These are phyloP conservation scores for Conistra vaccinii DNA, from an alignment of 2,888 invertebrate genomes.

Conservation along the genomic window DNA sequence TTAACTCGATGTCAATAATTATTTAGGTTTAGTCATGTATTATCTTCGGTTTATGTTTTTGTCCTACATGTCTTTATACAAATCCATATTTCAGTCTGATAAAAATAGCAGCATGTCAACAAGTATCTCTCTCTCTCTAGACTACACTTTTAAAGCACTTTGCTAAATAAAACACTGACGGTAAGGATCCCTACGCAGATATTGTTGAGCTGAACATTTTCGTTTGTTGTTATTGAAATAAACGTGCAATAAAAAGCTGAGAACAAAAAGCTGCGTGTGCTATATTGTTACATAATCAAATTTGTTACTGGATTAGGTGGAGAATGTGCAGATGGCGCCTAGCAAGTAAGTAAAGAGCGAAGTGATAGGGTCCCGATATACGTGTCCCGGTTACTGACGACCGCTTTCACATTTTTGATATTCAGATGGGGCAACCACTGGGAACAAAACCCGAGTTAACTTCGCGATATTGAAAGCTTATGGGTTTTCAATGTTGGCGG, in stretches of 20 bases:
- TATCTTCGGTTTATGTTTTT: conserved; percentile 17
- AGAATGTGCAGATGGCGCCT: conserved; percentile 89
- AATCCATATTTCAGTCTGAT: conserved; percentile 20
- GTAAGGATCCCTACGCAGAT: conserved; percentile 36
- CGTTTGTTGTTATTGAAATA: conserved; percentile 63
- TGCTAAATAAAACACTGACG: conserved; percentile 49
- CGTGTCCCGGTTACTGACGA: conserved; percentile 89
- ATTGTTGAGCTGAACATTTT: conserved; percentile 46
- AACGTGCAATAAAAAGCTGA: conserved; percentile 60
- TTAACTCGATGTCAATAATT: conserved; percentile 54
- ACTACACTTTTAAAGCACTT: conserved; percentile 40
- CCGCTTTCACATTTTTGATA: conserved; percentile 89
- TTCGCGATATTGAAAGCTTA: conserved; percentile 90
- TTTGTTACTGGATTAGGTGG: conserved; percentile 88
- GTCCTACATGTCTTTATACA: conserved; percentile 6
- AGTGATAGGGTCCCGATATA: conserved; percentile 90
- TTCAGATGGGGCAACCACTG: conserved; percentile 89
- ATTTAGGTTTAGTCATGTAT: conserved; percentile 53
- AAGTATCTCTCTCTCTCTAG: conserved; percentile 29
- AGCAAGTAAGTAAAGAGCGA: conserved; percentile 89
- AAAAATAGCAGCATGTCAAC: conserved; percentile 34
- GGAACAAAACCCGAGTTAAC: conserved; percentile 90
- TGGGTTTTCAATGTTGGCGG: conserved; percentile 88
- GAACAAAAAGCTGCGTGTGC: conserved; percentile 72
- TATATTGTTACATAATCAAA: conserved; percentile 87